Percentiles rank a stretch among this genome's conserved stretches.
Conservation (phyloP, 2,888 invertebrate genomes). For the Helobdella robusta region DNA sequence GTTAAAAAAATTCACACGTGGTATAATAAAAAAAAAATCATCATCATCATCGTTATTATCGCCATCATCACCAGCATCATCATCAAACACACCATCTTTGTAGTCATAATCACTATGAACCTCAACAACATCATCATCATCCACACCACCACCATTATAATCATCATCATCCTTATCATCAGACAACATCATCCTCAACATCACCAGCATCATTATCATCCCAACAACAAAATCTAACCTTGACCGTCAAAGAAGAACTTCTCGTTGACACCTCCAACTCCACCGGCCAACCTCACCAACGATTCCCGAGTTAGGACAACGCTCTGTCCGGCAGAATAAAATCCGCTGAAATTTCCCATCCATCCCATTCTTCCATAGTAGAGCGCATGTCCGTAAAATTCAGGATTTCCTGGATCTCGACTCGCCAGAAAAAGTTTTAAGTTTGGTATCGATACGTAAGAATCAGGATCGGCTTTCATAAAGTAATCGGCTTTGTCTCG, state of each 20-base stretch:
- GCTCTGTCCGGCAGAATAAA: constrained; percentile 24
- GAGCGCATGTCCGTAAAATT: constrained; percentile 23
- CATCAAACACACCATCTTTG: too few species aligned
- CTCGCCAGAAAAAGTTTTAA: constrained; percentile 15
- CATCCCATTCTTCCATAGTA: not conserved
- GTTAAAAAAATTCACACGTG: not conserved
- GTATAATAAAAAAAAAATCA: not conserved
- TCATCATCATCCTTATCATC: too few species aligned
- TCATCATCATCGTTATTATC: not conserved
- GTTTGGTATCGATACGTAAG: constrained; percentile 22
- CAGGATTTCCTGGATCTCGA: constrained; percentile 12
- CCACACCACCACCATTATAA: too few species aligned
- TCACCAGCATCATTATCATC: too few species aligned
- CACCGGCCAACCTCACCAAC: constrained; percentile 14
- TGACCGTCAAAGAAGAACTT: constrained; percentile 12
- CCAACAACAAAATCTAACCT: too few species aligned
- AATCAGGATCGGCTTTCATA: constrained; percentile 26
- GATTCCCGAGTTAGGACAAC: constrained; percentile 20
- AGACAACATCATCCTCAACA: too few species aligned
- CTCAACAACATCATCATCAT: too few species aligned
- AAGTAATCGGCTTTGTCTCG: constrained; percentile 20
- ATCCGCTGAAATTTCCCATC: constrained; percentile 19
- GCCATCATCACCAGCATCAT: too few species aligned
- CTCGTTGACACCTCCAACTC: constrained; percentile 1
- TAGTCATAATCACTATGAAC: too few species aligned